Conservation (phyloP, 2,888 invertebrate species). For the Caenorhabditis uteleia region DNA sequence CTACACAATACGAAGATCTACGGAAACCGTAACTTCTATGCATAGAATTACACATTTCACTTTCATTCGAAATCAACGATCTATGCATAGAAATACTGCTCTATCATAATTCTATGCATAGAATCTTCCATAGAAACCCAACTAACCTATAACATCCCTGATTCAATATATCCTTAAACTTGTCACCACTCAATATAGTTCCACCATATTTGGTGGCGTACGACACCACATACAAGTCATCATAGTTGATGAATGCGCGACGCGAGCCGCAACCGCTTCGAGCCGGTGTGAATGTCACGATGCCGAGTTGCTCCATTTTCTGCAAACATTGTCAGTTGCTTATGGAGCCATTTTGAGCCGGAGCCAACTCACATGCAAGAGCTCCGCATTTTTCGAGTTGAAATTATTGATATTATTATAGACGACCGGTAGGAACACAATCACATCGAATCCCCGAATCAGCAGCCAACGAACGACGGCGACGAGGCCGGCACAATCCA, state of each 20-base stretch:
- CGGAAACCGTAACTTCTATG: too few species aligned
- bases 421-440: slow-evolving; percentile 57
- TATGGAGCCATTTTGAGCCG: background rate
- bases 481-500: slow-evolving; percentile 57
- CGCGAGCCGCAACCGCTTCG: slow-evolving; percentile 50
- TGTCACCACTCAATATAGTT: slow-evolving; percentile 55
- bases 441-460: slow-evolving; percentile 51
- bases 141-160: slow-evolving; percentile 46
- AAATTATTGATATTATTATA: slow-evolving; percentile 58
- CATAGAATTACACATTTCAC: too few species aligned
- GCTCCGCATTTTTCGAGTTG: slow-evolving; percentile 46
- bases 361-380: slow-evolving; percentile 37
- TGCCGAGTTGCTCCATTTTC: slow-evolving; percentile 51
- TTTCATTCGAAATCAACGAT: too few species aligned
- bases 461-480: slow-evolving; percentile 55
- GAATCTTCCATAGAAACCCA: background rate
- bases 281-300: slow-evolving; percentile 60
- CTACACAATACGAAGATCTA: too few species aligned
- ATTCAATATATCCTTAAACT: slow-evolving; percentile 57
- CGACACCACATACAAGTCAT: slow-evolving; percentile 57
- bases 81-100: too few species aligned
- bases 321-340: slow-evolving; percentile 10
- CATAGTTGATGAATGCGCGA: slow-evolving; percentile 61
- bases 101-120: too few species aligned
- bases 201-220: slow-evolving; percentile 57